Evolutionary conservation across 2,797 vertebrate genomes (phyloP).

Genomic region (Rhinichthys osculus): DNA sequence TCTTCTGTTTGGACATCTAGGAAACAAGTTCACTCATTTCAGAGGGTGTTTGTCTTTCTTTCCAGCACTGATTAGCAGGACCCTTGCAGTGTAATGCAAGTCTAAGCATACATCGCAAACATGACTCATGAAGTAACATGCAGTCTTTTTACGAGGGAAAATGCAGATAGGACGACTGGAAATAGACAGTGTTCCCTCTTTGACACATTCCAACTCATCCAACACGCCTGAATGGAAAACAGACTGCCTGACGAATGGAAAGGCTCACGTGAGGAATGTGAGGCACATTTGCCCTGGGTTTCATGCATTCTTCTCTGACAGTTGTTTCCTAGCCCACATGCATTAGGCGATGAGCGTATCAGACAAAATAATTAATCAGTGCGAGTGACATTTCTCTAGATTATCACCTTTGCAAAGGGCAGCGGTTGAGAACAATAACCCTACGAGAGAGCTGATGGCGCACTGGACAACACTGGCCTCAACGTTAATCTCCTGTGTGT

Average conservation of each 20-base stretch:
- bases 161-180: constrained; percentile 42
- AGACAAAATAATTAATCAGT: constrained; percentile 8
- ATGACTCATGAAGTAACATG: constrained; percentile 55
- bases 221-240: constrained; percentile 44
- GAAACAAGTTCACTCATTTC: constrained; percentile 48
- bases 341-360: neutral
- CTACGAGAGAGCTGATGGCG: neutral
- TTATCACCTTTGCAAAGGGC: constrained; percentile 38
- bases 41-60: constrained; percentile 21
- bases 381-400: constrained; percentile 17
- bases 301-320: neutral
- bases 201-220: constrained; percentile 55
- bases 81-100: constrained; percentile 48
- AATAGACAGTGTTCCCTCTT: constrained; percentile 55
- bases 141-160: constrained; percentile 54
- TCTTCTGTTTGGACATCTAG: constrained; percentile 27
- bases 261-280: constrained; percentile 1
- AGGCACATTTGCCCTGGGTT: neutral
- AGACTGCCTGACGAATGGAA: constrained; percentile 5
- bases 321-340: neutral
- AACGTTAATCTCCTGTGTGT: constrained; percentile 3
- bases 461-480: constrained; percentile 29
- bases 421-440: constrained; percentile 13
- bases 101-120: constrained; percentile 45
- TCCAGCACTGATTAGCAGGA: constrained; percentile 47